Evolutionary conservation across 2,888 invertebrate species (phyloP).

Genomic region (Orchesella flavescens): DNA sequence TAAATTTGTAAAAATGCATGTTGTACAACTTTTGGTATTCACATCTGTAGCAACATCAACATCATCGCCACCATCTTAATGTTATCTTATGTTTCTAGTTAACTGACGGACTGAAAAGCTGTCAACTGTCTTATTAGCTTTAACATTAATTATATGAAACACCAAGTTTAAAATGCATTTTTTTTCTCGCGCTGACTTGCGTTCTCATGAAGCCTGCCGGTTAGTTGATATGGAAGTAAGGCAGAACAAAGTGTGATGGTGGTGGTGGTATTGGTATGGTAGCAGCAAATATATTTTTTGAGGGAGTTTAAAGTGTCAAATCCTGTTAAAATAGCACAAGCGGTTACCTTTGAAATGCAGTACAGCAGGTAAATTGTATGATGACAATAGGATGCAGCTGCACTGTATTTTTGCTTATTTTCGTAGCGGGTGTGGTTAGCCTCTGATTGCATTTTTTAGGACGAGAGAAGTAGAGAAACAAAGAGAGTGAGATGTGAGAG

Average conservation of each 20-base stretch:
- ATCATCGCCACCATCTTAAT: background rate
- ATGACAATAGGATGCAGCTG: constrained; percentile 10
- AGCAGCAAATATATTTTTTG: constrained; percentile 17
- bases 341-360: constrained; percentile 57
- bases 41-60: constrained; percentile 3
- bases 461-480: constrained; percentile 31
- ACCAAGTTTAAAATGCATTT: constrained; percentile 42
- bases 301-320: constrained; percentile 67
- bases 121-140: constrained; percentile 67
- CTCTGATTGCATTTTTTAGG: constrained; percentile 57
- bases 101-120: constrained; percentile 59
- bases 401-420: constrained; percentile 50
- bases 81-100: constrained; percentile 29
- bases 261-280: background rate
- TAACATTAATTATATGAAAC: constrained; percentile 50
- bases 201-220: constrained; percentile 12
- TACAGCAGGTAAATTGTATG: constrained; percentile 37
- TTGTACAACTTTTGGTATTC: background rate
- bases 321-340: constrained; percentile 63
- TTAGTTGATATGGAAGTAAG: background rate
- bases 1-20: constrained; percentile 39
- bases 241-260: background rate
- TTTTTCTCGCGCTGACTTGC: background rate
- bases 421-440: constrained; percentile 65
- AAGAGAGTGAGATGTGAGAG: constrained; percentile 13